Evolutionary conservation across 2,113 vertebrate species (phyloP).

Genomic region (Macroglossus sobrinus): DNA sequence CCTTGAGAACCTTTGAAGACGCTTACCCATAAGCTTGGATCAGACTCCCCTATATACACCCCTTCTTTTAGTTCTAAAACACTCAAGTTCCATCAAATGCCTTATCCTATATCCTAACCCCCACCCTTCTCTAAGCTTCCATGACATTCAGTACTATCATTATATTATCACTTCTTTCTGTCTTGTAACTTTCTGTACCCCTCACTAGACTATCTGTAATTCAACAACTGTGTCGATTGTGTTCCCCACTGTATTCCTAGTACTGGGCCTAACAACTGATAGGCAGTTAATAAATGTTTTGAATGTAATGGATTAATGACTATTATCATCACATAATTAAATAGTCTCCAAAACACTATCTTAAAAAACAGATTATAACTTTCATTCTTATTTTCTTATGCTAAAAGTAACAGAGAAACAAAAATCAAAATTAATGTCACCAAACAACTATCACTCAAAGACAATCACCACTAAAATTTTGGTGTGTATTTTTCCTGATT

Average conservation of each 20-base stretch:
- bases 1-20: not conserved
- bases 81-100: not conserved
- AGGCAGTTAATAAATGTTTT: not conserved
- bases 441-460: not conserved
- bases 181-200: not conserved
- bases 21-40: not conserved
- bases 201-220: not conserved
- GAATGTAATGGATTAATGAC: not conserved
- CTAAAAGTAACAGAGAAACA: not conserved
- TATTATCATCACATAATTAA: not conserved
- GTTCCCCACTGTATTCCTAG: not conserved
- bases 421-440: not conserved
- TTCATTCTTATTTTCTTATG: constrained; percentile 20
- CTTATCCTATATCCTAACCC: too few relatives aligned
- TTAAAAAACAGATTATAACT: not conserved
- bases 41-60: not conserved
- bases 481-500: not conserved
- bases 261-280: not conserved
- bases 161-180: not conserved
- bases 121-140: not conserved
- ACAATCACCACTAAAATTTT: not conserved
- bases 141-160: not conserved
- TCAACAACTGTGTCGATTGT: not conserved
- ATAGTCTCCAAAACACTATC: not conserved
- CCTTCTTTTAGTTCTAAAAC: not conserved